A percentile compares a stretch with the other conserved stretches of the same genome.
These are phyloP conservation scores for Zaprionus tsacasi DNA, from an alignment of 1,140 invertebrate genomes.

Conservation along the genomic window DNA sequence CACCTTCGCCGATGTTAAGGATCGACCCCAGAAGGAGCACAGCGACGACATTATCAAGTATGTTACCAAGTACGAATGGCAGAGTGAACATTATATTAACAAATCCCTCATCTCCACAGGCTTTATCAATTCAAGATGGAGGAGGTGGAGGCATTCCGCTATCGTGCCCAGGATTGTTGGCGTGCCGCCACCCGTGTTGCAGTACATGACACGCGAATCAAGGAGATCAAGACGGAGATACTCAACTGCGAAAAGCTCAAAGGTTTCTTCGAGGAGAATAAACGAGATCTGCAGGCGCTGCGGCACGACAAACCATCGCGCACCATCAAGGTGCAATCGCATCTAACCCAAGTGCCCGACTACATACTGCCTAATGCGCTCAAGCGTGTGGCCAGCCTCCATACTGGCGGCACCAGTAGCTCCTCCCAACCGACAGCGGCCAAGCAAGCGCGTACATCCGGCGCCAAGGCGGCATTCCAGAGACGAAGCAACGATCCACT, in stretches of 20 bases:
- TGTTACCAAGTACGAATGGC: not conserved
- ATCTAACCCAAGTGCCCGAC: constrained; percentile 96
- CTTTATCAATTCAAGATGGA: constrained; percentile 97
- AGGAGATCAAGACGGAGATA: constrained; percentile 98
- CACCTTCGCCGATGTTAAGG: constrained; percentile 84
- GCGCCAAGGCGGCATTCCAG: constrained; percentile 68
- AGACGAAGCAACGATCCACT: constrained; percentile 80
- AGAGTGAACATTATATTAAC: not conserved
- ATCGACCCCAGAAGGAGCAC: constrained; percentile 12
- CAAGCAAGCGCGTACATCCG: constrained; percentile 64
- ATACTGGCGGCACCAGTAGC: constrained; percentile 60
- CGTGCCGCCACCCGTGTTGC: constrained; percentile 96
- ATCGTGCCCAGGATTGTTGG: constrained; percentile 97
- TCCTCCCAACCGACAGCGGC: constrained; percentile 78
- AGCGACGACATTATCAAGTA: constrained; percentile 84
- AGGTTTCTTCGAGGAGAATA: constrained; percentile 98
- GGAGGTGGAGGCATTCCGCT: constrained; percentile 97
- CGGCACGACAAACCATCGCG: constrained; percentile 97
- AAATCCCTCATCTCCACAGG: constrained; percentile 83
- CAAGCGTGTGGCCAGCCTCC: constrained; percentile 85
- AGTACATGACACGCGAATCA: constrained; percentile 95
- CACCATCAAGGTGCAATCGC: constrained; percentile 92
- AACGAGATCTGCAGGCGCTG: constrained; percentile 93
- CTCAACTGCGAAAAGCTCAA: constrained; percentile 97
- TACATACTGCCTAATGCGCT: constrained; percentile 94